Evolutionary conservation across 2,113 vertebrate genomes (phyloP).

Genomic region (Podocnemis expansa): DNA sequence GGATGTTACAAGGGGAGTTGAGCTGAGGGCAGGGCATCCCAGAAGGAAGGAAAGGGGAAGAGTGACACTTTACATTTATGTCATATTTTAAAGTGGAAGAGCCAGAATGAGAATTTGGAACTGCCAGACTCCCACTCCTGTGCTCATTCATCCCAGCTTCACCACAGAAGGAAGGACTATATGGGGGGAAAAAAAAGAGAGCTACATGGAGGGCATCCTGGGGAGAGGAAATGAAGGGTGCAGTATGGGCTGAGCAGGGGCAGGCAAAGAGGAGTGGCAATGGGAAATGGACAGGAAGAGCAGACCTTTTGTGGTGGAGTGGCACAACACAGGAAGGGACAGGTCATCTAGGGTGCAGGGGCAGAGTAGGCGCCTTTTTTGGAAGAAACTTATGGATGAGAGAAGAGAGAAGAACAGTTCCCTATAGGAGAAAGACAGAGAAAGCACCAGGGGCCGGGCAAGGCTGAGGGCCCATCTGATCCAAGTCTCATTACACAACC

Average conservation of each 20-base stretch:
- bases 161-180: rapidly evolving
- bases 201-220: neutral
- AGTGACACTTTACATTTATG: neutral
- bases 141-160: neutral
- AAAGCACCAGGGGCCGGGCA: neutral
- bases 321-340: neutral
- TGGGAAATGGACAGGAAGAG: neutral
- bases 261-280: neutral
- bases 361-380: no score
- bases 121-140: neutral
- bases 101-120: neutral
- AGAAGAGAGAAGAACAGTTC: neutral
- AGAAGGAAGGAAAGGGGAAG: no score
- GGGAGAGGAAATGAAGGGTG: neutral
- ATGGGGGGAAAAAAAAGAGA: neutral
- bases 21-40: neutral
- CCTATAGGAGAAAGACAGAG: neutral
- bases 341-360: neutral
- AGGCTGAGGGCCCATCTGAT: neutral
- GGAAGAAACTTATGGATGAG: neutral
- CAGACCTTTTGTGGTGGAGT: neutral
- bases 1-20: neutral
- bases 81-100: neutral
- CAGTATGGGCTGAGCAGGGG: neutral
- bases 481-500: neutral